Percentiles rank a stretch among this genome's conserved stretches.
phyloP scores from a whole-genome alignment of 1,140 invertebrate genomes.

The Aporrectodea caliginosa region DNA sequence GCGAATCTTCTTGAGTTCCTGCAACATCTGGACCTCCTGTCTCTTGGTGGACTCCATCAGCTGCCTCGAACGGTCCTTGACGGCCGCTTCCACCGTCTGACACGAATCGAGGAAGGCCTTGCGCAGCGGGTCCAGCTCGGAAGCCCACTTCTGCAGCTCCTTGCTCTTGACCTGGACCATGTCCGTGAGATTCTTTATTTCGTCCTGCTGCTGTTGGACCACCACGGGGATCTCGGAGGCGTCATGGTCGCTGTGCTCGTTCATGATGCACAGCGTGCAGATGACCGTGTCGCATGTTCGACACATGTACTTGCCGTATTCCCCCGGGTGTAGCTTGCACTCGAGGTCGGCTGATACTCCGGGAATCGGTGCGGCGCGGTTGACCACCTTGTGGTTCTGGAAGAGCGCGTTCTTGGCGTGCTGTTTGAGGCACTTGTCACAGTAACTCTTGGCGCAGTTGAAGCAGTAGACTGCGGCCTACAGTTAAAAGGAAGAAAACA shows the following conservation, averaged over 20 bases:
- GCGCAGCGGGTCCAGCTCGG: slow-evolving; percentile 19
- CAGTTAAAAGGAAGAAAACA: neutral
- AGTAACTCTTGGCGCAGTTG: slow-evolving; percentile 32
- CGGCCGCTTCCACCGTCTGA: slow-evolving; percentile 16
- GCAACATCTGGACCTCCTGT: slow-evolving; percentile 22
- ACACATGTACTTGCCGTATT: slow-evolving; percentile 14
- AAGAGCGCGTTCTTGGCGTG: slow-evolving; percentile 32
- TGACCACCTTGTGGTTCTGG: slow-evolving; percentile 29
- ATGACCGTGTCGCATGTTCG: slow-evolving; percentile 26
- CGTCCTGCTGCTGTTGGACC: slow-evolving; percentile 23
- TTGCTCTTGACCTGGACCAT: slow-evolving; percentile 18
- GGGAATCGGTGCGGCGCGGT: neutral
- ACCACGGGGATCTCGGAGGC: slow-evolving; percentile 21
- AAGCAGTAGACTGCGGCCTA: slow-evolving; percentile 21
- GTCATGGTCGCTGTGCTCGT: slow-evolving; percentile 22
- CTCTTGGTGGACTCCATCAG: slow-evolving; percentile 15
- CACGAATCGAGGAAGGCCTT: slow-evolving; percentile 19
- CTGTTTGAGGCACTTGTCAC: slow-evolving; percentile 22
- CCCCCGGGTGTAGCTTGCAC: slow-evolving; percentile 9
- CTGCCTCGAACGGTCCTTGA: slow-evolving; percentile 17
- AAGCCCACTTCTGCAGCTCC: neutral
- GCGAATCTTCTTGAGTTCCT: slow-evolving; percentile 10
- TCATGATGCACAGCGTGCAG: slow-evolving; percentile 33
- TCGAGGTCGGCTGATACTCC: neutral
- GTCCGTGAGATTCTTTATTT: slow-evolving; percentile 27